phyloP scores from a whole-genome alignment of 1,140 invertebrate genomes.

The Brachionus paranguensis region DNA sequence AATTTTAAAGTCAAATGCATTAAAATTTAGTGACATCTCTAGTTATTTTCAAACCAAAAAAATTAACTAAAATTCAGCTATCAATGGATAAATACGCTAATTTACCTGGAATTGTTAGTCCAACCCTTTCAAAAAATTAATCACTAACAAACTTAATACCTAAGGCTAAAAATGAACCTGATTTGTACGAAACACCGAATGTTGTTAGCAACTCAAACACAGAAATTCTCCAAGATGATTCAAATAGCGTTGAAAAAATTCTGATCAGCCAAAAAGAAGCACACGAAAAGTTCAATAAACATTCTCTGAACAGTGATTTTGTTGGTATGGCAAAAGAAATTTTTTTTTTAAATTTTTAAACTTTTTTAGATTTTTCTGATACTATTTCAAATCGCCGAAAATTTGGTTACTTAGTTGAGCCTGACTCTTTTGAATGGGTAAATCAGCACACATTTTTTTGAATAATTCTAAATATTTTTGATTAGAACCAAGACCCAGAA shows the following conservation, averaged over 20 bases:
- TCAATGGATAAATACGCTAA: conserved; percentile 29
- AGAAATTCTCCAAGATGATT: neutral
- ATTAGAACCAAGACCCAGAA: conserved; percentile 19
- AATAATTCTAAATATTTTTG: neutral
- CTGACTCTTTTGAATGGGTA: conserved; percentile 36
- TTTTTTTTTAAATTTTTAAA: neutral
- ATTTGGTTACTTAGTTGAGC: conserved; percentile 21
- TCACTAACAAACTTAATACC: neutral
- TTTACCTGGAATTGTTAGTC: conserved; percentile 28
- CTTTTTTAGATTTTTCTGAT: conserved; percentile 16
- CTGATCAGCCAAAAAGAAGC: conserved; percentile 1
- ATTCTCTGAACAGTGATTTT: conserved; percentile 1
- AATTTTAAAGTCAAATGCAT: neutral
- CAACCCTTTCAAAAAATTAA: neutral
- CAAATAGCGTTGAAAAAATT: conserved; percentile 1
- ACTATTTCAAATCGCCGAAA: conserved; percentile 1
- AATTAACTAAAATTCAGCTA: neutral
- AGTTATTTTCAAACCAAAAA: neutral
- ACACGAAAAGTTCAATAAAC: conserved; percentile 30
- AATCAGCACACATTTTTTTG: neutral
- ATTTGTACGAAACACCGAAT: conserved; percentile 16
- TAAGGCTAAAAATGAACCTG: conserved; percentile 37
- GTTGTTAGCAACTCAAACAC: neutral
- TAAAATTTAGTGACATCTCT: conserved; percentile 5
- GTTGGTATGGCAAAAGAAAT: neutral